phyloP scores from a whole-genome alignment of 2,113 vertebrate species.

The Bothrops jararaca region DNA sequence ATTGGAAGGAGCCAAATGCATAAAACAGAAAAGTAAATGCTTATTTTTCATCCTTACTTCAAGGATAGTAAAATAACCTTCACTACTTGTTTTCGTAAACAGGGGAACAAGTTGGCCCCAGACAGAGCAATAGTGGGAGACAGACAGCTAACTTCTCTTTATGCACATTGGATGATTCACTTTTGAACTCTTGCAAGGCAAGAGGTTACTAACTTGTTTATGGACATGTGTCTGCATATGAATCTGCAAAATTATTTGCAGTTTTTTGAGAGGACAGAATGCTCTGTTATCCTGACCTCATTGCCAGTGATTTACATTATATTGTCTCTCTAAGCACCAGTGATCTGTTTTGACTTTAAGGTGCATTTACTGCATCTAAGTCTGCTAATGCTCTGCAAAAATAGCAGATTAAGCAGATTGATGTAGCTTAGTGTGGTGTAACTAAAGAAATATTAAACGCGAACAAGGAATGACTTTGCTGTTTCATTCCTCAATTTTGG shows the following conservation, averaged over 20 bases:
- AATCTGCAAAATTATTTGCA: neutral
- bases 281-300: neutral
- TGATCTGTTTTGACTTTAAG: constrained; percentile 9
- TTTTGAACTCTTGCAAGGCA: neutral
- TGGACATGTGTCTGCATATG: neutral
- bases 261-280: neutral
- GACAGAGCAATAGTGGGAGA: neutral
- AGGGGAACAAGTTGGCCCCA: neutral
- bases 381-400: constrained; percentile 56
- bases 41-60: neutral
- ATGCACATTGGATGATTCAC: neutral
- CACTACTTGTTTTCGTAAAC: neutral
- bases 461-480: neutral
- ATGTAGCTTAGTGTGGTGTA: constrained; percentile 18
- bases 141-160: neutral
- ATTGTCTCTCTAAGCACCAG: neutral
- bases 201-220: neutral
- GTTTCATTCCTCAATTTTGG: neutral
- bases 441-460: constrained; percentile 52
- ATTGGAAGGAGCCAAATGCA: neutral
- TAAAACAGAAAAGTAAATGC: neutral
- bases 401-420: constrained; percentile 64
- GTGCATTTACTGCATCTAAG: neutral
- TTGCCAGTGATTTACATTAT: neutral
- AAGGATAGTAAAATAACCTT: neutral